Percentiles rank a stretch among this genome's conserved stretches.
phyloP scores from a whole-genome alignment of 2,113 vertebrate species.

The Capreolus pygargus region DNA sequence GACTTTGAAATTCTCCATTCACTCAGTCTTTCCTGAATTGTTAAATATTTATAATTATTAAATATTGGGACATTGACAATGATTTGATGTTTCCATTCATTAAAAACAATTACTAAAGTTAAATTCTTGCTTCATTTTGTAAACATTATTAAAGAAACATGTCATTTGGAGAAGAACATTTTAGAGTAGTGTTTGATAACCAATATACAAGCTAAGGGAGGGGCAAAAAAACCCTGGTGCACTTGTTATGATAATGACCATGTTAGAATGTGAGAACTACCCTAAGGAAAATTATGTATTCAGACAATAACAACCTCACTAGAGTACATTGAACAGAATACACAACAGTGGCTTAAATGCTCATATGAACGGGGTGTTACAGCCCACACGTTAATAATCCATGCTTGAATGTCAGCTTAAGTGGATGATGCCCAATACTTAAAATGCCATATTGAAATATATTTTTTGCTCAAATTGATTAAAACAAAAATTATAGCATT shows the following conservation, averaged over 20 bases:
- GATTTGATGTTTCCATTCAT: background rate
- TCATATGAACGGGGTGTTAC: background rate
- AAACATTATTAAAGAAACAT: background rate
- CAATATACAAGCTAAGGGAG: background rate
- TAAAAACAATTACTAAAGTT: background rate
- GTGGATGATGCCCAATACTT: conserved; percentile 20
- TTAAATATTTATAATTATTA: background rate
- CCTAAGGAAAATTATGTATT: background rate
- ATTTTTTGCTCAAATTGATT: background rate
- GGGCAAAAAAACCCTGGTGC: background rate
- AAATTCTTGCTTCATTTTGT: background rate
- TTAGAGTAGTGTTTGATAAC: background rate
- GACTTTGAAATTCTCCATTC: background rate
- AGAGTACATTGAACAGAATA: background rate
- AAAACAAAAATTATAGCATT: background rate
- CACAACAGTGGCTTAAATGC: background rate
- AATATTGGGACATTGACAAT: background rate
- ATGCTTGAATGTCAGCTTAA: background rate
- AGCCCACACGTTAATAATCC: background rate
- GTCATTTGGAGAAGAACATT: background rate
- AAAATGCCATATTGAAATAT: conserved; percentile 25
- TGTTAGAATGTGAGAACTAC: background rate
- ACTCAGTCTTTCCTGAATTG: background rate
- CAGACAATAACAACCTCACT: background rate
- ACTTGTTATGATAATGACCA: background rate